A percentile compares a stretch with the other conserved stretches of the same genome.
phyloP scores from a whole-genome alignment of 2,888 invertebrate genomes.

The Aphidoletes aphidimyza region DNA sequence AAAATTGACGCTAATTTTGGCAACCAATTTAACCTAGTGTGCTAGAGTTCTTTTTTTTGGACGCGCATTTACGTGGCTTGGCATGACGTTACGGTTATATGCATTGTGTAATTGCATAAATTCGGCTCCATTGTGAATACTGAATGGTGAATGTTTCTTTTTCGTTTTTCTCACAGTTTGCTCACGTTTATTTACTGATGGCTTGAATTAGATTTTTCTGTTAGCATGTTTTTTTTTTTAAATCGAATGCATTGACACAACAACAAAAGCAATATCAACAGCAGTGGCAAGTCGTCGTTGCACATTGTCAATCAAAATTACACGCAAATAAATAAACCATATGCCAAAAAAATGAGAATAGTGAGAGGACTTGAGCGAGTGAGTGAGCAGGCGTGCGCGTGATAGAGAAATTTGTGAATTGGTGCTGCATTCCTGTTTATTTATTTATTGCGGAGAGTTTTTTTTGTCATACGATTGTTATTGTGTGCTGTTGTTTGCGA shows the following conservation, averaged over 20 bases:
- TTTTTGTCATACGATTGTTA: neutral
- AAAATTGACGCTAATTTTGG: slow-evolving; percentile 37
- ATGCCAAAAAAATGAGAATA: neutral
- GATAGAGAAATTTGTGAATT: neutral
- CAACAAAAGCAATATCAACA: no score
- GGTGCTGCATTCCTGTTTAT: neutral
- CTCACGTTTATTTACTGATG: slow-evolving; percentile 41
- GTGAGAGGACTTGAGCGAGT: no score
- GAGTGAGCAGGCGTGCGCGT: no score
- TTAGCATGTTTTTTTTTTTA: neutral
- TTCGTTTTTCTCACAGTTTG: neutral
- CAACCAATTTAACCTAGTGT: slow-evolving; percentile 5
- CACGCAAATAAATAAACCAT: slow-evolving; percentile 39
- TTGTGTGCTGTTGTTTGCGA: neutral
- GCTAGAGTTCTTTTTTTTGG: neutral
- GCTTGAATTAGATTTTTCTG: slow-evolving; percentile 25
- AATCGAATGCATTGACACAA: no score
- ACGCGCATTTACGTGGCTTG: no score
- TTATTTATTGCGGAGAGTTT: neutral
- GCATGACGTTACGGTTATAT: neutral
- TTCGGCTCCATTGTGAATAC: no score
- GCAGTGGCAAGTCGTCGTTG: neutral
- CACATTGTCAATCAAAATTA: slow-evolving; percentile 25
- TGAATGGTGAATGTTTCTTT: neutral
- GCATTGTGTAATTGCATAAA: slow-evolving; percentile 33